phyloP scores from a whole-genome alignment of 1,140 invertebrate species.

The Archivesica marissinica region DNA sequence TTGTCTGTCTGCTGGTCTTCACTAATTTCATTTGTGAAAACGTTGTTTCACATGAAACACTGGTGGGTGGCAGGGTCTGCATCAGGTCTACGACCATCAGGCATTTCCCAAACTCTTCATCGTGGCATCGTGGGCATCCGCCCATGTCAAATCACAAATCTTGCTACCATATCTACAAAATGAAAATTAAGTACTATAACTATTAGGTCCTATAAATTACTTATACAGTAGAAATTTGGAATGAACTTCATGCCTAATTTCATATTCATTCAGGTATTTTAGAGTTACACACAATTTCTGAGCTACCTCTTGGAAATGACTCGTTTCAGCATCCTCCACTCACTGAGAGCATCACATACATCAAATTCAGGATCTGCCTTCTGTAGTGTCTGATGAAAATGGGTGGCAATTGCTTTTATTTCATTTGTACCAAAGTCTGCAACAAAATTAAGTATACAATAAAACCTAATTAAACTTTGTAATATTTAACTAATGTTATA shows the following conservation, averaged over 20 bases:
- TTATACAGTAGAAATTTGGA: not conserved
- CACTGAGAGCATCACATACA: not conserved
- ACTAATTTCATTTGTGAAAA: constrained; percentile 18
- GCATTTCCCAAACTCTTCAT: not conserved
- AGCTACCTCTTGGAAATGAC: not conserved
- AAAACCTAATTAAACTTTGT: not conserved
- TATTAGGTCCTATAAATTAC: not conserved
- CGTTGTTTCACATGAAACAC: constrained; percentile 17
- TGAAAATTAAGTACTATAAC: not conserved
- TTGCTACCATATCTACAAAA: not conserved
- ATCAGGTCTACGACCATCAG: constrained; percentile 3
- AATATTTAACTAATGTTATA: not conserved
- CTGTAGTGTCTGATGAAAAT: not conserved
- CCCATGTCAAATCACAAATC: not conserved
- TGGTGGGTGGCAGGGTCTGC: constrained; percentile 7
- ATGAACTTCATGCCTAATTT: not conserved
- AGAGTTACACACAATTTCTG: too few relatives aligned
- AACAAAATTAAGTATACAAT: not conserved
- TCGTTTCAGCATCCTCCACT: not conserved
- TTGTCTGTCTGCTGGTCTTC: not conserved
- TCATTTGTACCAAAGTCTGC: not conserved
- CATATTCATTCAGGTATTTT: too few relatives aligned
- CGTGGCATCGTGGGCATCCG: not conserved
- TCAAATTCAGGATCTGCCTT: not conserved
- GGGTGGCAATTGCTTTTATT: not conserved